Base-by-base conservation (phyloP, 2,113 vertebrate species). In the Paratilapia polleni region DNA sequence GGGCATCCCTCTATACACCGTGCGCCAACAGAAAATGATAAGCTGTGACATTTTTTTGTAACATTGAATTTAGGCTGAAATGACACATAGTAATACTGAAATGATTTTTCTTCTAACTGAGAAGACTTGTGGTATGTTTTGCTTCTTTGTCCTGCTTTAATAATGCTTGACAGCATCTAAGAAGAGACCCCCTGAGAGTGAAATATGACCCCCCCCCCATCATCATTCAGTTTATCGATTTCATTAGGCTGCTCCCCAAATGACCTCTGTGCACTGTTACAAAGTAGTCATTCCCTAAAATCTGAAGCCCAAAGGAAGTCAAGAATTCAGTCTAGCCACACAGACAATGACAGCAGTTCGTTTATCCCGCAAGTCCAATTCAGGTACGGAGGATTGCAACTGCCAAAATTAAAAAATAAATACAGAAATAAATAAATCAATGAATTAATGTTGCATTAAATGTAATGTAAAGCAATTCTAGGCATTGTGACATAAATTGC, bases 21-120 rank as follows among this genome's bases (percentile, higher is more conserved):
- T 58, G 76, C 54, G 59, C 10, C 14, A 60, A 36, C 20, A 70
- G 43, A 66, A 60, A 58, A 63, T 13, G 70, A 66, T 57, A 24
- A 75, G 66, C 60, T 20, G 8, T 61, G 12, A 22, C 66, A 70
- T 68, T 13, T 24, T 56, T 80, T 22, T 28, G 52, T 81, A 85
- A 87, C 79, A 78, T 59, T 68, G 57, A 24, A 58, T 64, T 79
- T 22, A 28, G 47, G 63, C 19, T 78, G 57, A 87, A 86, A 78
- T 60, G 31, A 77, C 38, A 70, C 26, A 36, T 38, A 61, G 20
- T 74, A 87, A 92, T 78, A 92, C 86, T 92, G 66, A 90, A 85
- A 0, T 19, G 61, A 80, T 57, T 83, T 14, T 2, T 34, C 19
- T 31, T 73, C 17, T 58, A 31, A 22, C 26, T 12, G 60, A 43